A percentile compares a stretch with the other conserved stretches of the same genome.
Evolutionary conservation across 2,797 vertebrate species (phyloP).

Genomic region (Alcedo atthis): DNA sequence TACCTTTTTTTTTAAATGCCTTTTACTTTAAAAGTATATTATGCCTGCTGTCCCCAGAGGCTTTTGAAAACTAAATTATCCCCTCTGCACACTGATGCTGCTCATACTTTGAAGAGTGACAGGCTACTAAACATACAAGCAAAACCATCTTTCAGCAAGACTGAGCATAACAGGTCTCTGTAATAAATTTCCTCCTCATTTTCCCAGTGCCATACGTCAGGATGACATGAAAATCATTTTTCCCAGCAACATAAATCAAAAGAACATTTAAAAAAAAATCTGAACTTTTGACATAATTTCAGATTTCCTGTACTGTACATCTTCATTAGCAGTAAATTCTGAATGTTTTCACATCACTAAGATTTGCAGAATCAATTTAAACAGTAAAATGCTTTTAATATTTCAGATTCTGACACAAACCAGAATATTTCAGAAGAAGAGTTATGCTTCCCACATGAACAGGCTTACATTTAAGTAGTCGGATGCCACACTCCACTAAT

Average conservation of each 20-base stretch:
- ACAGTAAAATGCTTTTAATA: background rate
- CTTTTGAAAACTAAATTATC: background rate
- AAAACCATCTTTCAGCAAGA: background rate
- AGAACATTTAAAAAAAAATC: background rate
- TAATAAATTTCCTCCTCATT: background rate
- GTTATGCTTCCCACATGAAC: background rate
- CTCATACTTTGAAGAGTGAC: background rate
- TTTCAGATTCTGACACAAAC: slow-evolving; percentile 25
- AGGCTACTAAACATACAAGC: background rate
- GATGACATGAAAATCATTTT: background rate
- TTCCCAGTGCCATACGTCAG: background rate
- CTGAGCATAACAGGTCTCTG: background rate
- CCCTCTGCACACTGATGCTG: background rate
- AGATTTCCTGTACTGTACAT: background rate
- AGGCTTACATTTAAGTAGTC: slow-evolving; percentile 14
- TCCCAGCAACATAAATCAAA: background rate
- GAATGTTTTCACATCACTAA: slow-evolving; percentile 4
- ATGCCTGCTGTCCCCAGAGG: background rate
- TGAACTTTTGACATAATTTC: background rate
- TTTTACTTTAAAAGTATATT: background rate
- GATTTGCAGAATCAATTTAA: slow-evolving; percentile 1
- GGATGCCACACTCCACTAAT: slow-evolving; percentile 19
- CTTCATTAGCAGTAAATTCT: background rate
- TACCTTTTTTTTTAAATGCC: background rate
- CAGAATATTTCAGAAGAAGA: background rate